Base-by-base conservation (phyloP, 2,888 invertebrate species). In the Ectemnius cavifrons region DNA sequence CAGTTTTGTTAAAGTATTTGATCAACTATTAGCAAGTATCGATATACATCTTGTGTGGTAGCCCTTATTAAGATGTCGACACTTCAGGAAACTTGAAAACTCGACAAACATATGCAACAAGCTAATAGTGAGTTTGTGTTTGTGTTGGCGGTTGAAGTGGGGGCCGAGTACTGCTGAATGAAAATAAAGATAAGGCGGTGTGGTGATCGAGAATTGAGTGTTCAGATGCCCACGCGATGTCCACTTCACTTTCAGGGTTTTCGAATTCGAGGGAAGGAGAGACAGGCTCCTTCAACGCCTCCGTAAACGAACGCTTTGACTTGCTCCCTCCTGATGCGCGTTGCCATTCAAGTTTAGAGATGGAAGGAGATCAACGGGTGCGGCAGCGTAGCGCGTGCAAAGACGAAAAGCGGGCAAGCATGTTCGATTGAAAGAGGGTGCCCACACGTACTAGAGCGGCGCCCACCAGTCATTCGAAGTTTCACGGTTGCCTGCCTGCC, bases 141-240 rank as follows among this genome's bases (percentile, higher is more conserved):
- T 37, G 6, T 18, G 45, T 20, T 23, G 13, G 18, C 8, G 63
- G 20, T 11, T 27, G 45, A 4, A 47, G 37, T 49, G 46, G 23
- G 23, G 56, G 18, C 1, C 18, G 4, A 20, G 2, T 72, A 59
- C 46, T 69, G 68, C 52, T 69, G 68, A 77, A 77, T 77, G 77
- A 72, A 77, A 77, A 72, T 77, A 77, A 72, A 65, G 77, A 77
- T 69, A 77, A 72, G 68, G 77, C 77, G 68, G 68, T 71, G 79
- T 76, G 75, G 71, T 11, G 37, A 37, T 37, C 0, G 37, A 37
- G 37, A 11, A 37, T 37, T 11, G 37, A 37, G 37, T 8, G 37
- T 37, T 8, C 1, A 11, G 11, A 8, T 37, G 37, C 52, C 80
- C 64, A 81, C 81, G 79, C 79, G 58, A 4, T 11, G 69, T 8